These are phyloP conservation scores for Scaptomyza hsui DNA, from an alignment of 1,140 invertebrate genomes.

Conservation along the genomic window DNA sequence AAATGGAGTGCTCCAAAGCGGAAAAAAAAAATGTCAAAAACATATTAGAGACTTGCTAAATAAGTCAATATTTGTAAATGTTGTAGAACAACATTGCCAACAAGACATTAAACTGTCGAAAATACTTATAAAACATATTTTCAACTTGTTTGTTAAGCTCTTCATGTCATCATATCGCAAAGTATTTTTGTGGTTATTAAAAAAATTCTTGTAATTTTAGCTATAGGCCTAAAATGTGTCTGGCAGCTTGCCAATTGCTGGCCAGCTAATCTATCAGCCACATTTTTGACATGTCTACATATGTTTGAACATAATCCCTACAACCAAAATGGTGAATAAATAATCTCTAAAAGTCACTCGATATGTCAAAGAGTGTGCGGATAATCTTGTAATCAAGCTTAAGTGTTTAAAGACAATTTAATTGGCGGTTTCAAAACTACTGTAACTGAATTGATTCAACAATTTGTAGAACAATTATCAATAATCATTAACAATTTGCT, in stretches of 20 bases:
- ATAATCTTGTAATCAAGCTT: neutral
- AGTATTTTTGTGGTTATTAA: too few species aligned
- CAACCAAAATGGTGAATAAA: neutral
- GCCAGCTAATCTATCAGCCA: neutral
- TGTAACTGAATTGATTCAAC: neutral
- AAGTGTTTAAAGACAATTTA: neutral
- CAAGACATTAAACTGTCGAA: too few species aligned
- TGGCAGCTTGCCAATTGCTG: neutral
- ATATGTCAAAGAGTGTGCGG: neutral
- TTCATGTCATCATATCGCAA: too few species aligned
- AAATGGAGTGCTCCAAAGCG: neutral
- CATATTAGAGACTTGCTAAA: neutral
- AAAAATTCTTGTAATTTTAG: neutral
- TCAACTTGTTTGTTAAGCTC: too few species aligned
- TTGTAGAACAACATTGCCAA: neutral
- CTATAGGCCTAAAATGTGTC: neutral
- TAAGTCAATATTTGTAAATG: conserved; percentile 5
- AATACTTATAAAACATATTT: too few species aligned
- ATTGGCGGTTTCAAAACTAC: neutral
- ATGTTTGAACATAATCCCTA: neutral
- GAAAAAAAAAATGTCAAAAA: conserved; percentile 10
- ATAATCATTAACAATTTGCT: conserved; percentile 5
- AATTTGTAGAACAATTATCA: neutral
- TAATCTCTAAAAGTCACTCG: neutral
- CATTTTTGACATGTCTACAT: neutral